A percentile compares a stretch with the other conserved stretches of the same genome.
These are phyloP conservation scores for Unio pictorum DNA, from an alignment of 2,888 invertebrate species.

Conservation along the genomic window DNA sequence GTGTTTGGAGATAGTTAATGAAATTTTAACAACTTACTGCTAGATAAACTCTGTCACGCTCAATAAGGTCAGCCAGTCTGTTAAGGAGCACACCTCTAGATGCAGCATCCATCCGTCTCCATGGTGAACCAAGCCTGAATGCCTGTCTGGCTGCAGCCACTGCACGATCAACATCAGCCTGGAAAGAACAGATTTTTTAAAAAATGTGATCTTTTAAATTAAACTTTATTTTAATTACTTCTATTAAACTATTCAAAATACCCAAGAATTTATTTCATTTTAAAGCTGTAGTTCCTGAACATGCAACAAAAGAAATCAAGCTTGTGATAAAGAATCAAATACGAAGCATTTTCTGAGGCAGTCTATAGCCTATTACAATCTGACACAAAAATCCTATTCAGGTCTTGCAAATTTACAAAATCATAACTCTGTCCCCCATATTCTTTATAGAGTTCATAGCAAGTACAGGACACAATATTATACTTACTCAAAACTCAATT, in stretches of 20 bases:
- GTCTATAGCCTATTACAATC: too few relatives aligned
- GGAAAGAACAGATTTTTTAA: background rate
- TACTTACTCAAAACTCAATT: too few relatives aligned
- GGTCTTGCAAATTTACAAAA: too few relatives aligned
- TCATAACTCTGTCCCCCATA: too few relatives aligned
- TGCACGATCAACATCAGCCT: constrained; percentile 76
- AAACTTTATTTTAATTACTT: background rate
- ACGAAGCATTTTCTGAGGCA: too few relatives aligned
- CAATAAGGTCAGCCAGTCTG: constrained; percentile 86
- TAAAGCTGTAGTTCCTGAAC: too few relatives aligned
- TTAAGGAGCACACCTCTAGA: constrained; percentile 84
- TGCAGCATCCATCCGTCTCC: constrained; percentile 83
- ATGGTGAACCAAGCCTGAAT: constrained; percentile 74
- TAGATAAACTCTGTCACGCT: constrained; percentile 84
- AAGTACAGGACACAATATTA: too few relatives aligned
- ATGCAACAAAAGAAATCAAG: too few relatives aligned
- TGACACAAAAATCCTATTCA: too few relatives aligned
- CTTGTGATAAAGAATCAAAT: too few relatives aligned
- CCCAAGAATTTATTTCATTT: background rate
- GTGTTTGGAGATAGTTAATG: background rate
- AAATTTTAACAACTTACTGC: constrained; percentile 75
- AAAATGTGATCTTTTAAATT: background rate
- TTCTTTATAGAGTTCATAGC: too few relatives aligned
- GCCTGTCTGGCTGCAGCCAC: constrained; percentile 75
- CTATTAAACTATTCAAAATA: background rate